Evolutionary conservation across 2,113 vertebrate species (phyloP).

Genomic region (Morone saxatilis): DNA sequence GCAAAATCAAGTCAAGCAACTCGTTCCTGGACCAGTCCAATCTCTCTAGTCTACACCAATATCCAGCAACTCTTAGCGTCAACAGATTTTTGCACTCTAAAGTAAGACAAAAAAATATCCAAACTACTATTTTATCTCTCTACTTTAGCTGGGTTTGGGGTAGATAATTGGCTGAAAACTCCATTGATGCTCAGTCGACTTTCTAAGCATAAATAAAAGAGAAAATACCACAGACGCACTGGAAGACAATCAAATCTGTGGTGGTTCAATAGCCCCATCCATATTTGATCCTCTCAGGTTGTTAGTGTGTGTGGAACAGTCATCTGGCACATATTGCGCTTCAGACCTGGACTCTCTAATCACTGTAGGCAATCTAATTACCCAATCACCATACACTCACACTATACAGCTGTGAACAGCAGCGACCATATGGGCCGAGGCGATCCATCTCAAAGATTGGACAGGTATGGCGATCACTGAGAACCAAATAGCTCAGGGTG

Average conservation of each 20-base stretch:
- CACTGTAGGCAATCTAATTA: constrained; percentile 64
- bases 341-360: constrained; percentile 55
- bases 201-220: constrained; percentile 7
- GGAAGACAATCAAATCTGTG: constrained; percentile 36
- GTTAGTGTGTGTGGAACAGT: constrained; percentile 19
- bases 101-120: not conserved
- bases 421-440: constrained; percentile 55
- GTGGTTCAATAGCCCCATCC: constrained; percentile 15
- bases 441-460: constrained; percentile 67
- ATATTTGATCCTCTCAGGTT: constrained; percentile 35
- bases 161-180: constrained; percentile 2
- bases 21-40: not conserved
- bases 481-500: constrained; percentile 43
- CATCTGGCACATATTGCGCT: constrained; percentile 42
- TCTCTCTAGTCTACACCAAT: not conserved
- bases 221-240: constrained; percentile 10
- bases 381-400: constrained; percentile 54
- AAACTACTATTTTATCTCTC: not conserved
- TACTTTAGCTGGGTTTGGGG: not conserved
- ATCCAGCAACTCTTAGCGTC: not conserved
- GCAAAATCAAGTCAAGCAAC: not conserved
- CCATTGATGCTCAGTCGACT: not conserved
- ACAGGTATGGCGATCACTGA: constrained; percentile 53
- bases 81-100: not conserved
- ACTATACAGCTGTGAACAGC: constrained; percentile 64